Conservation (phyloP, 2,113 vertebrate species). For the Apodemus speciosus region DNA sequence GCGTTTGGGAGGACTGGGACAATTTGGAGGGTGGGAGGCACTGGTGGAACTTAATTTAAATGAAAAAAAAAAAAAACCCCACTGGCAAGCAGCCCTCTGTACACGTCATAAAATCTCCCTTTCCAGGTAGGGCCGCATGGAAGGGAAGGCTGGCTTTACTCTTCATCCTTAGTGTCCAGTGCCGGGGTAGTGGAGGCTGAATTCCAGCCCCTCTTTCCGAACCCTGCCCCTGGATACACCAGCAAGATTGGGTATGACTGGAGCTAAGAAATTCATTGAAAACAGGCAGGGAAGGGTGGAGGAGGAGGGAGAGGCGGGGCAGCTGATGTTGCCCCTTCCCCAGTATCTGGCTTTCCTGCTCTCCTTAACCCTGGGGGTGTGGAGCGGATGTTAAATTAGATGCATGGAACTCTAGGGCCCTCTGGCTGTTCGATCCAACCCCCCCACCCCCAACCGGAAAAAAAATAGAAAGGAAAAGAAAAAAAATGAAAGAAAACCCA, state of each 20-base stretch:
- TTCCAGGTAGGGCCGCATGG: background rate
- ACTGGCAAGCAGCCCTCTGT: constrained; percentile 47
- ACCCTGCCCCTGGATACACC: constrained; percentile 50
- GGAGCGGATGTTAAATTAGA: constrained; percentile 56
- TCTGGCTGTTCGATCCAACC: constrained; percentile 78
- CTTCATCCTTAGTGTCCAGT: background rate
- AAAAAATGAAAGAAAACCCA: constrained; percentile 63
- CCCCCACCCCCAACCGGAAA: constrained; percentile 34
- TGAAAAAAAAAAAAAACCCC: background rate
- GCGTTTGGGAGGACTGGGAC: background rate
- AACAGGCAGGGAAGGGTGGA: constrained; percentile 59
- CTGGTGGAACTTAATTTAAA: constrained; percentile 67
- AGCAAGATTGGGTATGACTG: constrained; percentile 52
- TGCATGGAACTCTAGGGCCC: constrained; percentile 73
- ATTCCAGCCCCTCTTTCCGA: constrained; percentile 22
- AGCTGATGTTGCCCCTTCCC: constrained; percentile 52
- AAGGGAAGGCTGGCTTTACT: constrained; percentile 37
- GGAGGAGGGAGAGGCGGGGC: background rate
- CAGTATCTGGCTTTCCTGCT: constrained; percentile 57
- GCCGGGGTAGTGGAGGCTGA: background rate
- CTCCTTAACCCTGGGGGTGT: constrained; percentile 53
- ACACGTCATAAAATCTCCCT: constrained; percentile 51
- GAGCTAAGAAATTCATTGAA: constrained; percentile 53
- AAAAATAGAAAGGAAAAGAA: background rate
- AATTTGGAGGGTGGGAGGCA: constrained; percentile 54